Percentiles rank a stretch among this genome's conserved stretches.
These are phyloP conservation scores for Epiblema foenella DNA, from an alignment of 2,888 invertebrate genomes.

Conservation along the genomic window DNA sequence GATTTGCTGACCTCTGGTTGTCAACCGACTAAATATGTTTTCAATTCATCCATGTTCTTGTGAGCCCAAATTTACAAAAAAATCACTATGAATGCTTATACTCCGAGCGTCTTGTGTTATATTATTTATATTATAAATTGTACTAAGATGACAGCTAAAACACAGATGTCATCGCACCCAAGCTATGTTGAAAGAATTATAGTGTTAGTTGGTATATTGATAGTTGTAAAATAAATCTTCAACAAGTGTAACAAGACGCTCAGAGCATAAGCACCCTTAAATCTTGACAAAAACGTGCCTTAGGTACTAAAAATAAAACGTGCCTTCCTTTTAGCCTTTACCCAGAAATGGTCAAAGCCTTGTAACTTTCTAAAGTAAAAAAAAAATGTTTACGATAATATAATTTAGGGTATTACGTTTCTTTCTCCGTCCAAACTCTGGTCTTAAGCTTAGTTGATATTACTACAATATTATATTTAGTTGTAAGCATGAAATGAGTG, in stretches of 20 bases:
- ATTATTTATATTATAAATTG: too few species aligned
- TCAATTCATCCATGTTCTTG: slow-evolving; percentile 15
- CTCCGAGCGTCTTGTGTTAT: neutral
- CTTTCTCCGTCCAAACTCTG: slow-evolving; percentile 75
- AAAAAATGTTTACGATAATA: slow-evolving; percentile 27
- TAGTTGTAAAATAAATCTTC: too few species aligned
- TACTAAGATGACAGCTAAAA: too few species aligned
- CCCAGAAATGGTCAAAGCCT: slow-evolving; percentile 17
- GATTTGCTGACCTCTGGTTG: too few species aligned
- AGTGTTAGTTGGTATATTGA: too few species aligned
- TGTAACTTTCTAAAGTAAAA: slow-evolving; percentile 15
- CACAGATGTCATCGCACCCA: too few species aligned
- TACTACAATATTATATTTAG: slow-evolving; percentile 48
- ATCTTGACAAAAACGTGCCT: slow-evolving; percentile 44
- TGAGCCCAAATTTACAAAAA: neutral
- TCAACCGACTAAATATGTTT: slow-evolving; percentile 36
- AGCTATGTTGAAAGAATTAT: too few species aligned
- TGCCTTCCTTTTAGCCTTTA: slow-evolving; percentile 44
- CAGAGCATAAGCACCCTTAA: neutral
- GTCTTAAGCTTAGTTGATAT: slow-evolving; percentile 57
- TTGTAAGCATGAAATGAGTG: slow-evolving; percentile 49
- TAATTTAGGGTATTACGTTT: slow-evolving; percentile 48
- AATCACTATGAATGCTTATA: neutral
- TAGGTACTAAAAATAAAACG: slow-evolving; percentile 41
- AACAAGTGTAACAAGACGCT: neutral